Evolutionary conservation across 1,140 invertebrate species (phyloP), one percentile per base, ranked within the genome.

Genomic region (Chironomus tepperi): DNA sequence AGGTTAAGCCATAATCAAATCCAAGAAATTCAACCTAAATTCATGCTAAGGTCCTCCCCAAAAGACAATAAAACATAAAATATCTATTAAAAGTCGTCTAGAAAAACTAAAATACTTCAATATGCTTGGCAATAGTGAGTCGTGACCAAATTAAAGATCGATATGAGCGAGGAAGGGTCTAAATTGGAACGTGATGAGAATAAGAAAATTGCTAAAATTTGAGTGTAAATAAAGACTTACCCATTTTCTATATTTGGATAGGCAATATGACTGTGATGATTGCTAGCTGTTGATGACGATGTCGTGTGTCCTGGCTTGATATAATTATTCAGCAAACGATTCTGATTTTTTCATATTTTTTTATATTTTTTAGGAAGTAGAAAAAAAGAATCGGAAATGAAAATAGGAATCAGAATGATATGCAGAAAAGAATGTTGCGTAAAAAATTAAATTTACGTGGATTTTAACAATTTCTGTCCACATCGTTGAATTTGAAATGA

Each of bases 321-420:
- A 16, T 70, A 70, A 70, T 70, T 70, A 70, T 70, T 70, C n/a
- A 70, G 16, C 65, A 70, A 70, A 21, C 18, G 65, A 70, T 18
- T 70, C 65, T 70, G 65, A 10, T 34, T 34, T n/a, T n/a, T n/a
- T n/a, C n/a, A n/a, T n/a, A n/a, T n/a, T n/a, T n/a, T n/a, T n/a
- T 34, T 34, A 34, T 34, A 34, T 34, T 34, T 34, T 34, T 34
- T 34, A 2, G 24, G 24, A 34, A 34, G 1, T 5, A 34, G 5
- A 34, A 34, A 34, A 34, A 57, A 15, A 21, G 19, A 70, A 70
- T 70, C 47, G 47, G 9, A 34, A 34, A 34, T 57, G 47, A 15
- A 57, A 57, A 1, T 57, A 15, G 12, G 15, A 3, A 70, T 18
- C 2, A 19, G 18, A 70, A 70, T 70, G 65, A 18, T 12, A 57